These are phyloP conservation scores for Monochamus alternatus DNA, from an alignment of 2,888 invertebrate species.

Conservation along the genomic window DNA sequence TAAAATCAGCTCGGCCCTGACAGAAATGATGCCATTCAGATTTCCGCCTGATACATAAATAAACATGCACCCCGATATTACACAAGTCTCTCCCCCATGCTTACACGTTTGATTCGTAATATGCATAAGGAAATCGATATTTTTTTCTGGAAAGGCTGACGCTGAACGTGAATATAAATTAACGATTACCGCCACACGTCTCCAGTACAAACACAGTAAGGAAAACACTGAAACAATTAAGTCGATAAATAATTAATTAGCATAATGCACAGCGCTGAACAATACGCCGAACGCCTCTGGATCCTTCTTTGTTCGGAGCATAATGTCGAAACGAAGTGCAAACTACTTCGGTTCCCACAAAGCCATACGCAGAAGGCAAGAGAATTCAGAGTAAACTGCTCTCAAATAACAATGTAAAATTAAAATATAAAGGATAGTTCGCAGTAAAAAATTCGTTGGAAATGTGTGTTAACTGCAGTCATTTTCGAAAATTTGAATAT, in stretches of 20 bases:
- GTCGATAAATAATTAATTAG: constrained; percentile 39
- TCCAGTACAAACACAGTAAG: constrained; percentile 26
- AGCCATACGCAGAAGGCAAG: neutral
- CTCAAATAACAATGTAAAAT: neutral
- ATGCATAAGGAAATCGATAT: constrained; percentile 1
- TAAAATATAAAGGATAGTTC: too few species aligned
- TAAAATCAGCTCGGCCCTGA: too few species aligned
- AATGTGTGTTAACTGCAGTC: too few species aligned
- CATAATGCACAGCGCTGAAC: constrained; percentile 16
- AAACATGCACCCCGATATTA: neutral
- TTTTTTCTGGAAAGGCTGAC: too few species aligned
- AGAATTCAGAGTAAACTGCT: neutral
- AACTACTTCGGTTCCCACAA: neutral
- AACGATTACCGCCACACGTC: constrained; percentile 25
- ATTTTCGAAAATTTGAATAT: too few species aligned
- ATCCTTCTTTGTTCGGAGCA: constrained; percentile 19
- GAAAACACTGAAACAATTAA: constrained; percentile 38
- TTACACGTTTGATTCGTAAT: neutral
- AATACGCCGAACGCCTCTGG: constrained; percentile 16
- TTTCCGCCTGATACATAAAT: neutral
- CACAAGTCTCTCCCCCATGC: neutral
- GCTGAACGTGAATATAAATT: constrained; percentile 22
- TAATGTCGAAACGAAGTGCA: constrained; percentile 23
- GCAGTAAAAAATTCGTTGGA: too few species aligned
- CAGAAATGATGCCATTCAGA: too few species aligned